These are phyloP conservation scores for Muntiacus muntjak DNA, from an alignment of 2,113 vertebrate genomes.

Conservation along the genomic window DNA sequence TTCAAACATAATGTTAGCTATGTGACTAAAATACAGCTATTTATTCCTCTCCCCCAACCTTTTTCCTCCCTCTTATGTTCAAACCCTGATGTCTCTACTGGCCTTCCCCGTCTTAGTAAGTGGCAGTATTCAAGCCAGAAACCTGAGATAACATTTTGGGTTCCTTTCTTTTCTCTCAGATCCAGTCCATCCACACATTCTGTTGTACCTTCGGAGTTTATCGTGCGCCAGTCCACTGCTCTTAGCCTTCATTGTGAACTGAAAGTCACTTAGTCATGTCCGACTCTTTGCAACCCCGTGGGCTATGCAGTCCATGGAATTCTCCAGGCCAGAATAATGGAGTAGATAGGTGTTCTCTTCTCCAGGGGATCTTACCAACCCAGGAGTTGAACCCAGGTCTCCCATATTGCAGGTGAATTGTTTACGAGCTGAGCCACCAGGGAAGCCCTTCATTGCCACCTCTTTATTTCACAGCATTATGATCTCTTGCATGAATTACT, in stretches of 20 bases:
- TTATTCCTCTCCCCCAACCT: neutral
- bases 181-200: accelerated
- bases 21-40: neutral
- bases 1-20: neutral
- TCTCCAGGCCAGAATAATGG: neutral
- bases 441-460: neutral
- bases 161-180: neutral
- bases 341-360: neutral
- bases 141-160: neutral
- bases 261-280: neutral
- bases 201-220: neutral
- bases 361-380: neutral
- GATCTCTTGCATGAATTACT: neutral
- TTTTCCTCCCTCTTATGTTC: neutral
- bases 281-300: neutral
- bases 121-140: neutral
- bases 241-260: neutral
- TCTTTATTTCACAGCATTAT: neutral
- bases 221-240: neutral
- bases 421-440: neutral
- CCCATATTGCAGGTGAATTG: neutral
- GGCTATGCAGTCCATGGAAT: neutral
- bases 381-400: neutral
- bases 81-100: neutral
- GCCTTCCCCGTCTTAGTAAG: neutral